phyloP scores from a whole-genome alignment of 2,888 invertebrate genomes.

The Drosophila antonietae region DNA sequence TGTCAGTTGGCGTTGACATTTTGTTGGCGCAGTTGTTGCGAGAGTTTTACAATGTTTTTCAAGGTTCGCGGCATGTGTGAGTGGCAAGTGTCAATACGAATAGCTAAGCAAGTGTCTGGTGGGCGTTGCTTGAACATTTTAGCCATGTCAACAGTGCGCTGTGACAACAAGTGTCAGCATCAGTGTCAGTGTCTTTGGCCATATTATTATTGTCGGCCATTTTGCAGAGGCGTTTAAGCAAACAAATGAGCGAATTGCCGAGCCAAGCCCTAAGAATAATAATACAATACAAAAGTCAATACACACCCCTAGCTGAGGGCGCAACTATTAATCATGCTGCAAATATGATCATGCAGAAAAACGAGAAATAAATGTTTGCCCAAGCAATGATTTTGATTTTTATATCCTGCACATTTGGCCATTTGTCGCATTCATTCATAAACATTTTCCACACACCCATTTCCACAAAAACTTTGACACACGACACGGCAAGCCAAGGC shows the following conservation, averaged over 20 bases:
- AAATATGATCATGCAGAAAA: conserved; percentile 61
- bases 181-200: conserved; percentile 43
- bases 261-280: neutral
- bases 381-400: conserved; percentile 75
- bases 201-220: conserved; percentile 40
- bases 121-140: conserved; percentile 63
- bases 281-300: conserved; percentile 73
- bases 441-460: conserved; percentile 62
- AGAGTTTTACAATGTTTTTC: conserved; percentile 73
- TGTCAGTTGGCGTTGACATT: conserved; percentile 75
- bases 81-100: conserved; percentile 70
- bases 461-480: conserved; percentile 73
- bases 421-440: conserved; percentile 73
- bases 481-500: conserved; percentile 77
- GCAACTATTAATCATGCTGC: conserved; percentile 76
- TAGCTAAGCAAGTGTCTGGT: conserved; percentile 51
- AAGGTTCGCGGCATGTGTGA: conserved; percentile 62
- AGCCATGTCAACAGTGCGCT: conserved; percentile 63
- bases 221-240: conserved; percentile 60
- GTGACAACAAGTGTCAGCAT: conserved; percentile 79
- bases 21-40: conserved; percentile 71
- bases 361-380: conserved; percentile 75
- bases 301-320: conserved; percentile 47
- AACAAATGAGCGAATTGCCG: conserved; percentile 48
- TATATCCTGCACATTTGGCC: conserved; percentile 50